A percentile compares a stretch with the other conserved stretches of the same genome.
These are phyloP conservation scores for Caiman crocodilus DNA, from an alignment of 2,797 vertebrate genomes.

Conservation along the genomic window DNA sequence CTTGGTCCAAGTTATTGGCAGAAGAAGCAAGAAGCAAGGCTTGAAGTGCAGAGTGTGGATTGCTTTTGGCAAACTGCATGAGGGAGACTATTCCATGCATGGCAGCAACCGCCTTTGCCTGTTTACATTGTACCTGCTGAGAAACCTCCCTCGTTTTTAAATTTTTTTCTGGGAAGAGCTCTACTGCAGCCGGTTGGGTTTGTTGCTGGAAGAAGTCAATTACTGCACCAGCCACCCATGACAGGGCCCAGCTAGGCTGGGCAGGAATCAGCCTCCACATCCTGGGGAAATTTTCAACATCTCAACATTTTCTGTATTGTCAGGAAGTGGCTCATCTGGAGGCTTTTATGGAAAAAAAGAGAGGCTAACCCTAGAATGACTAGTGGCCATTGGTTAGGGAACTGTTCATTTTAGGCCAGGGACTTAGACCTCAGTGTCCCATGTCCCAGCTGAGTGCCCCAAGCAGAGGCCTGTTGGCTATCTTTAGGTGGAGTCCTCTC, in stretches of 20 bases:
- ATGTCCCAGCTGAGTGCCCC: background rate
- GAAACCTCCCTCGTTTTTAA: background rate
- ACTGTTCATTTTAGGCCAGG: background rate
- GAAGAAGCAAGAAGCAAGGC: background rate
- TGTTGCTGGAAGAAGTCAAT: background rate
- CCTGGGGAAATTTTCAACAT: background rate
- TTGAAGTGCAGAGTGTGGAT: background rate
- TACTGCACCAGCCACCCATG: background rate
- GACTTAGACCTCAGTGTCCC: background rate
- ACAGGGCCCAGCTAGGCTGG: background rate
- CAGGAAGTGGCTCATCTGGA: no score
- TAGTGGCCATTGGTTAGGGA: fast-evolving
- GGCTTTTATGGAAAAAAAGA: background rate
- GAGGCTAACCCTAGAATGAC: background rate
- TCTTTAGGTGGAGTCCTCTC: background rate
- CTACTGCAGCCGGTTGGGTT: background rate
- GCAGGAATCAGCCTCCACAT: background rate
- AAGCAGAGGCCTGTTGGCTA: background rate
- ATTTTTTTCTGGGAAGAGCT: background rate
- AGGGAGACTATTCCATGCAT: background rate
- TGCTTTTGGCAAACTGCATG: background rate
- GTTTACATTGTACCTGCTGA: background rate
- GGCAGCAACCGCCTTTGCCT: background rate
- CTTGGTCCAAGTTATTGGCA: fast-evolving
- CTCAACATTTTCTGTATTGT: background rate